Evolutionary conservation across 30 jellyfish, hydroid and myxozoan genomes (phyloP).

Genomic region (Catostylus mosaicus): DNA sequence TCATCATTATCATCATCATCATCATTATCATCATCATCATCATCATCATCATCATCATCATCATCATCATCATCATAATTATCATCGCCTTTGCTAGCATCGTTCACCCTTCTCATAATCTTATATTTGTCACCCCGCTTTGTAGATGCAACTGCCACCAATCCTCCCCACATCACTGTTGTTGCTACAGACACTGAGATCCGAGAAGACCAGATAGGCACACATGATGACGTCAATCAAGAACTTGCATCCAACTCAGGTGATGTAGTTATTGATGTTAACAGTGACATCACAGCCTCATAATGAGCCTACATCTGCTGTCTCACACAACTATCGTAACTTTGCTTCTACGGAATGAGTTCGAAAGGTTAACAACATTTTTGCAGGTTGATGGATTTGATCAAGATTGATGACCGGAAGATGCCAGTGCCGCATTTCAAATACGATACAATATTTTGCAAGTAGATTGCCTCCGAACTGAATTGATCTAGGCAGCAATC

Average conservation of each 20-base stretch:
- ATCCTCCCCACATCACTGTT: not conserved
- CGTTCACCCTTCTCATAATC: too few species aligned
- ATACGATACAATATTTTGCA: too few species aligned
- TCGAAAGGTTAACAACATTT: too few species aligned
- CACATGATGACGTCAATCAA: slow-evolving; percentile 25
- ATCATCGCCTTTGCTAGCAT: not conserved
- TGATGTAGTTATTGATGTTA: slow-evolving; percentile 22
- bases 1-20: not conserved
- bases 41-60: not conserved
- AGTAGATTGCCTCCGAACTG: too few species aligned
- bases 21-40: not conserved
- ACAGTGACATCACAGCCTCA: not conserved
- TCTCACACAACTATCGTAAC: too few species aligned
- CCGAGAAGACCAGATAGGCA: slow-evolving; percentile 37
- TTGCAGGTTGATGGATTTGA: too few species aligned
- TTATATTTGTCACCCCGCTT: too few species aligned
- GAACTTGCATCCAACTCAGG: slow-evolving; percentile 29
- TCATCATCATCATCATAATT: not conserved
- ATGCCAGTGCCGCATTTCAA: too few species aligned
- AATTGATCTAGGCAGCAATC: too few species aligned
- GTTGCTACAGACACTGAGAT: not conserved
- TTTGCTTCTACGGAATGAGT: too few species aligned
- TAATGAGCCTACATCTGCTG: not conserved
- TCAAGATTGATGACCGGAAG: too few species aligned
- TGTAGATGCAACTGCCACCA: not conserved